Conservation (phyloP, 2,113 vertebrate species). For the Protomyctophum bolini region DNA sequence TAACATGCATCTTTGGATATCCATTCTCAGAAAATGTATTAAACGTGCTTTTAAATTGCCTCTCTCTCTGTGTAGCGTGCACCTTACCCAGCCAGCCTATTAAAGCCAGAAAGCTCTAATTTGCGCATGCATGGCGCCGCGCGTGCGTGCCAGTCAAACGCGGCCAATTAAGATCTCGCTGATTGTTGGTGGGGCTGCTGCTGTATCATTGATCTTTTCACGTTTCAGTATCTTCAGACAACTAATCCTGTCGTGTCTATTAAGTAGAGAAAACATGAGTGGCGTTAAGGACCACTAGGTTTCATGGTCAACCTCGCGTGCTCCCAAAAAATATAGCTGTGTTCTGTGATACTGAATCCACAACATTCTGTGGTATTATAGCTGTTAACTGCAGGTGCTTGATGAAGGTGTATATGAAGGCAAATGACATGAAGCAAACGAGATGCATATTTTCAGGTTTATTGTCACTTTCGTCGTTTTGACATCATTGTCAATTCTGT, state of each 20-base stretch:
- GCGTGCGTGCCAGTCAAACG: slow-evolving; percentile 84
- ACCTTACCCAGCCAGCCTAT: slow-evolving; percentile 27
- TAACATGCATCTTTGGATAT: slow-evolving; percentile 19
- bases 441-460: neutral
- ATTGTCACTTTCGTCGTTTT: neutral
- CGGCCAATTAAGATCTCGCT: slow-evolving; percentile 91
- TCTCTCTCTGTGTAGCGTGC: slow-evolving; percentile 18
- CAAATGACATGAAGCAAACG: neutral
- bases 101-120: slow-evolving; percentile 48
- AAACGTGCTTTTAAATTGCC: slow-evolving; percentile 13
- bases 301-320: slow-evolving; percentile 87
- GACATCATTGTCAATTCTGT: neutral
- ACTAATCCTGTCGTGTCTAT: slow-evolving; percentile 91
- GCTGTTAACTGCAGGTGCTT: neutral
- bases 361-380: too few species aligned
- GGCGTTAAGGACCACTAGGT: slow-evolving; percentile 91
- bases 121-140: slow-evolving; percentile 68
- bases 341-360: too few species aligned
- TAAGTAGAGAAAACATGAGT: slow-evolving; percentile 88
- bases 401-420: neutral
- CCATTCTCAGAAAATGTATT: neutral
- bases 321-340: slow-evolving; percentile 53
- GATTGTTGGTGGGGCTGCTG: slow-evolving; percentile 84
- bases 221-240: slow-evolving; percentile 92
- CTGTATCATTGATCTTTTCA: slow-evolving; percentile 91